Evolutionary conservation across 2,888 invertebrate genomes (phyloP), one percentile per base, ranked within the genome.

Genomic region (Trissolcus japonicus): DNA sequence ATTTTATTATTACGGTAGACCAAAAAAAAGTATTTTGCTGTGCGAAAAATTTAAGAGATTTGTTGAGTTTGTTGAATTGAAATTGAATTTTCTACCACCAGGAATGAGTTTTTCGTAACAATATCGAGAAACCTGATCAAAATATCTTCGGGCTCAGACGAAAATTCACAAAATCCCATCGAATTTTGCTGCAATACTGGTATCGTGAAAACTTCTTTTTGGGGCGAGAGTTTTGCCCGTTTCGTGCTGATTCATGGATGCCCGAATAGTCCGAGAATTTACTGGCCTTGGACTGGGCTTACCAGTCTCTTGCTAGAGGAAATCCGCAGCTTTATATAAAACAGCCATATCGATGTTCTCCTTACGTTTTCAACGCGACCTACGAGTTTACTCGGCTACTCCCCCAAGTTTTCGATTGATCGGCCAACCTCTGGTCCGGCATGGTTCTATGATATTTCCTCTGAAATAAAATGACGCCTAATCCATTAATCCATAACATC

Each of bases 361-460:
- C 48, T 68, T 72, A 25, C 56, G 59, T 41, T 69, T 41, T 35
- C 40, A 50, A 35, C 13, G 53, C 40, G 50, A 53, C 53, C 56
- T 35, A 63, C 46, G 60, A 13, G 55, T 54, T 69, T 71, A 21
- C 73, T 77, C 77, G 80, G 65, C 81, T 80, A 80, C 73, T 81
- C 82, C 75, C n/a, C 77, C 75, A 77, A 79, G 80, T 79, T 79
- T 35, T 35, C 82, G 80, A 83, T 83, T 81, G 82, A 82, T 85
- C 85, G 83, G 82, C 82, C 35, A 35, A 35, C 29, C 3, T 17
- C 17, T 19, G 19, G 6, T 40, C 41, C 40, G 4, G 25, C 25
- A 6, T 25, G 4, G 7, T 46, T 55, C 9, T 46, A 6, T 57
- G 25, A 35, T n/a, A 4, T 13, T 29, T 46, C 16, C 3, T 7